Evolutionary conservation across 2,797 vertebrate species (phyloP).

Genomic region (Danio albolineatus): DNA sequence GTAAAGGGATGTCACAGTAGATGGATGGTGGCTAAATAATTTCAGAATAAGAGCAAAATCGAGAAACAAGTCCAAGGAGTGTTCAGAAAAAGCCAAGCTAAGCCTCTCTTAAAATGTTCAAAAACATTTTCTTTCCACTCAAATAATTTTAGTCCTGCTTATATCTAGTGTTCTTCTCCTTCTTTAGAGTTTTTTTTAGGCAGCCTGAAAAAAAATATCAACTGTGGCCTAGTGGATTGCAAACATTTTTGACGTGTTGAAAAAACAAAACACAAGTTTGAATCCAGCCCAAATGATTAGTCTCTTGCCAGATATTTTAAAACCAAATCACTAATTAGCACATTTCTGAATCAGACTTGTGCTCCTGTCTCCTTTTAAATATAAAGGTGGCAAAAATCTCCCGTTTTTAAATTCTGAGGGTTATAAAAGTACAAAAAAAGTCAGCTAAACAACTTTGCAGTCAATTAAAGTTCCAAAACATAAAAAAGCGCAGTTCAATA

Average conservation of each 20-base stretch:
- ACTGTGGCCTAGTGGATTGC: not conserved
- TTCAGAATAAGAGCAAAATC: too few relatives aligned
- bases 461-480: slow-evolving; percentile 10
- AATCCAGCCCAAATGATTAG: not conserved
- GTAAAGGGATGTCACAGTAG: too few relatives aligned
- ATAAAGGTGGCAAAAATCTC: too few relatives aligned
- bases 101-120: not conserved
- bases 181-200: not conserved
- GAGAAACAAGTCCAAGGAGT: too few relatives aligned
- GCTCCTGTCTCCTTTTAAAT: too few relatives aligned
- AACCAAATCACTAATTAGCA: not conserved
- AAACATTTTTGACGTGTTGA: not conserved
- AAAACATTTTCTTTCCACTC: not conserved
- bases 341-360: too few relatives aligned
- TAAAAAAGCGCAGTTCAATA: not conserved
- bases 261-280: not conserved
- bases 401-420: too few relatives aligned
- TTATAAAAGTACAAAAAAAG: not conserved
- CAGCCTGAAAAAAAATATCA: not conserved
- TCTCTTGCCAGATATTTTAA: not conserved
- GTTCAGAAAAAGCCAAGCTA: too few relatives aligned
- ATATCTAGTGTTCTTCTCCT: not conserved
- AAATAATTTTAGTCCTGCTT: not conserved
- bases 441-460: not conserved
- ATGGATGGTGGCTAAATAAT: too few relatives aligned